phyloP scores from a whole-genome alignment of 1,140 invertebrate species.

The Monochamus saltuarius region DNA sequence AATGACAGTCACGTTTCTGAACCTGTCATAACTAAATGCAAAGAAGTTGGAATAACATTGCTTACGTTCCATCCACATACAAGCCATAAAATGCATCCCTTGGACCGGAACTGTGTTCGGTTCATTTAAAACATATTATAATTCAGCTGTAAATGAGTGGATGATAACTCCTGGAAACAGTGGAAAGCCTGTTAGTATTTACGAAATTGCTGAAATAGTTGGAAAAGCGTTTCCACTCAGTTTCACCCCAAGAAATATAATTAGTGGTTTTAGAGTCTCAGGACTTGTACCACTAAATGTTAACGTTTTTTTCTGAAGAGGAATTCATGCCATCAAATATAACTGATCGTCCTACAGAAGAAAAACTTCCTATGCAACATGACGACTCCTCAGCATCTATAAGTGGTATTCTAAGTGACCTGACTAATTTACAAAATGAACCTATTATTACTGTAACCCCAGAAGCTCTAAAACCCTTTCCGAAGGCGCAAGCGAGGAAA shows the following conservation, averaged over 20 bases:
- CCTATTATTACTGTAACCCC: too few species aligned
- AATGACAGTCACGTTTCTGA: constrained; percentile 16
- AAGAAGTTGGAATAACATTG: constrained; percentile 6
- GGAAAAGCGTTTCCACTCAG: background rate
- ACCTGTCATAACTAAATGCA: background rate
- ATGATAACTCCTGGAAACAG: background rate
- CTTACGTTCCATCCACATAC: constrained; percentile 19
- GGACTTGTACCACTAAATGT: background rate
- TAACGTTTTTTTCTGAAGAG: too few species aligned
- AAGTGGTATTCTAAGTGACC: too few species aligned
- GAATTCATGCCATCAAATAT: too few species aligned
- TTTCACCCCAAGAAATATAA: background rate
- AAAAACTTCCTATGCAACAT: too few species aligned
- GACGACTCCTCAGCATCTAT: too few species aligned
- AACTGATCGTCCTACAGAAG: too few species aligned
- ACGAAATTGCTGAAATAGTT: background rate
- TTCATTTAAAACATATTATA: constrained; percentile 8
- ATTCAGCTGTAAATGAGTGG: background rate
- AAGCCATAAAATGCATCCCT: constrained; percentile 2
- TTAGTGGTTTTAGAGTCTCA: background rate
- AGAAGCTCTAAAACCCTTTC: too few species aligned
- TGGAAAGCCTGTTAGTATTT: constrained; percentile 3
- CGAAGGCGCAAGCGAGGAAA: too few species aligned
- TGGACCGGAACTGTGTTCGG: constrained; percentile 6
- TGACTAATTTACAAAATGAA: too few species aligned